Conservation (phyloP, 1,140 invertebrate species). For the Rhynchophorus ferrugineus region DNA sequence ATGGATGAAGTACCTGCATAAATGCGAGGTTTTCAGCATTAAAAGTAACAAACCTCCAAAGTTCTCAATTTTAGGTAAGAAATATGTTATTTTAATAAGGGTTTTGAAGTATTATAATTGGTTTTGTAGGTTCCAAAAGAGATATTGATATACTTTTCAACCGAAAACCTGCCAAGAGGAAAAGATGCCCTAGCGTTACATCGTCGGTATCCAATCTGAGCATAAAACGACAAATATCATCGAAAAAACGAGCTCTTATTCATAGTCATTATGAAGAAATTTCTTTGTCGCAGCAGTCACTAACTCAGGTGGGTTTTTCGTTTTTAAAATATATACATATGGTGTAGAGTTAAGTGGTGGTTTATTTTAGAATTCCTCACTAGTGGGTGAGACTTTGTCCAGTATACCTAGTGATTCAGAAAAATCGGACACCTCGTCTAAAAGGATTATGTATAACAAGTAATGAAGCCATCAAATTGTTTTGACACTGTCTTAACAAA, state of each 20-base stretch:
- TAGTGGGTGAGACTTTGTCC: constrained; percentile 39
- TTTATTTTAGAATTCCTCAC: constrained; percentile 31
- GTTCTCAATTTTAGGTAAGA: constrained; percentile 37
- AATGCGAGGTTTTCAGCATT: constrained; percentile 49
- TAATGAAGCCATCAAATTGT: too few relatives aligned
- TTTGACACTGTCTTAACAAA: background rate
- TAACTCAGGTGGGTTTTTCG: constrained; percentile 11
- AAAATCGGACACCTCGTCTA: constrained; percentile 21
- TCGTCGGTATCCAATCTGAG: constrained; percentile 11
- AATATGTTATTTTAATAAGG: constrained; percentile 5
- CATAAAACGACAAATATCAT: constrained; percentile 3
- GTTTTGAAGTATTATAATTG: constrained; percentile 33
- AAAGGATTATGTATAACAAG: constrained; percentile 39
- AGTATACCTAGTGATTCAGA: constrained; percentile 34
- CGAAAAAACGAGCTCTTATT: constrained; percentile 12
- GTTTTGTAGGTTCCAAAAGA: constrained; percentile 7
- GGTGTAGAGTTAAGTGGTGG: too few relatives aligned
- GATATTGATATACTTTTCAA: constrained; percentile 50
- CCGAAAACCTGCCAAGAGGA: constrained; percentile 28
- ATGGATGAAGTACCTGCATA: constrained; percentile 55
- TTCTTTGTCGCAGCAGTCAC: constrained; percentile 31
- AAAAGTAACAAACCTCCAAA: constrained; percentile 44
- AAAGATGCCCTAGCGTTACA: constrained; percentile 29
- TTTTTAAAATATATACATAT: too few relatives aligned
- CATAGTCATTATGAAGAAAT: constrained; percentile 39